These are phyloP conservation scores for Macrostomum lignano DNA, from an alignment of 1,140 invertebrate species.

Conservation along the genomic window DNA sequence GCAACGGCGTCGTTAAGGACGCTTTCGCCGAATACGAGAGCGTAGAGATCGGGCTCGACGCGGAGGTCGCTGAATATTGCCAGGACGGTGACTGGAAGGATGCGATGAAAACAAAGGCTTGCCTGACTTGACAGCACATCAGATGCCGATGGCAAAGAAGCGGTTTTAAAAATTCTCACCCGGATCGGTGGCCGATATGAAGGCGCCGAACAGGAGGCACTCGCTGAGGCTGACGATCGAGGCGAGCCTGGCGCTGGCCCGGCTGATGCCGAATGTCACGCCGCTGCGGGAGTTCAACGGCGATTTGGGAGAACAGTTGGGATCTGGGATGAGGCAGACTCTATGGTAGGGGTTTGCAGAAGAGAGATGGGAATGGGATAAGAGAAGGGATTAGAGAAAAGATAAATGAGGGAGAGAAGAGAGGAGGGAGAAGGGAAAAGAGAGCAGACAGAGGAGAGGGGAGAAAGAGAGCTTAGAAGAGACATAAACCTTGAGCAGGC, in stretches of 20 bases:
- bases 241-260: conserved; percentile 43
- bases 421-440: too few relatives aligned
- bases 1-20: conserved; percentile 81
- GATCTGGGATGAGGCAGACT: too few relatives aligned
- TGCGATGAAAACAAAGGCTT: too few relatives aligned
- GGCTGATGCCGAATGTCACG: conserved; percentile 17
- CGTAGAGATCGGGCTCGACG: conserved; percentile 82
- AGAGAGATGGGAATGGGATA: too few relatives aligned
- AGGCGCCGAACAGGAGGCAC: conserved; percentile 63
- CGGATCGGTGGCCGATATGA: conserved; percentile 86
- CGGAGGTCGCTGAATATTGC: conserved; percentile 66
- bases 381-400: too few relatives aligned
- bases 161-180: conserved; percentile 18
- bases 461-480: too few relatives aligned
- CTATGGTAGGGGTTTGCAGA: conserved; percentile 50
- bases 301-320: conserved; percentile 48
- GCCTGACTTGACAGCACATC: too few relatives aligned
- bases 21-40: conserved; percentile 77
- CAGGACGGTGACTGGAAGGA: conserved; percentile 48
- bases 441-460: too few relatives aligned
- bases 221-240: conserved; percentile 53
- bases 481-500: too few relatives aligned
- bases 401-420: too few relatives aligned
- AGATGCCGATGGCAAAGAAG: too few relatives aligned
- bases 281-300: conserved; percentile 11